These are phyloP conservation scores for Tineola bisselliella DNA, from an alignment of 2,888 invertebrate species.

Conservation along the genomic window DNA sequence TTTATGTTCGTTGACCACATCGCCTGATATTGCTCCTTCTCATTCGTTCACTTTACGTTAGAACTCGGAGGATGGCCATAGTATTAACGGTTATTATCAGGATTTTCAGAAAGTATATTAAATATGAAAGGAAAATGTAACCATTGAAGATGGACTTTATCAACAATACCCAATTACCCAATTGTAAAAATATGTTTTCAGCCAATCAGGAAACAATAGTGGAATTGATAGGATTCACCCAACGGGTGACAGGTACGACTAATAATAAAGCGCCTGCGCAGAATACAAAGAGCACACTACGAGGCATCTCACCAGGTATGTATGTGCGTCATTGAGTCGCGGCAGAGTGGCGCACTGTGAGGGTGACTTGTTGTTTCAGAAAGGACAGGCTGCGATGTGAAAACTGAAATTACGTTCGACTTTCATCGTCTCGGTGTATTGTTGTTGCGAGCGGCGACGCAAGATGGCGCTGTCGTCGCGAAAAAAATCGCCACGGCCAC, in stretches of 20 bases:
- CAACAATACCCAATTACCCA: too few relatives aligned
- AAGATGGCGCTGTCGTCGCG: slow-evolving; percentile 75
- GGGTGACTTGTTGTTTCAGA: not conserved
- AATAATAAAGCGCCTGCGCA: slow-evolving; percentile 5
- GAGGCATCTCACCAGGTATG: slow-evolving; percentile 21
- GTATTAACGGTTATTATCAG: too few relatives aligned
- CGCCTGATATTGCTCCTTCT: too few relatives aligned
- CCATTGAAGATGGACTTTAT: too few relatives aligned
- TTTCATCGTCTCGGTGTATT: slow-evolving; percentile 92
- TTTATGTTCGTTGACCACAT: too few relatives aligned
- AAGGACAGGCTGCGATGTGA: slow-evolving; percentile 33
- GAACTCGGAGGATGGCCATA: too few relatives aligned
- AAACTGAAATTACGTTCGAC: slow-evolving; percentile 89
- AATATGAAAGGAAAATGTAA: too few relatives aligned
- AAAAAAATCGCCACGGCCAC: slow-evolving; percentile 95
- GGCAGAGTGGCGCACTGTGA: not conserved
- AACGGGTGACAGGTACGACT: slow-evolving; percentile 65
- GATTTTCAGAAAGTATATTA: too few relatives aligned
- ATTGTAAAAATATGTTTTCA: slow-evolving; percentile 30
- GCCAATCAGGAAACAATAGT: slow-evolving; percentile 96
- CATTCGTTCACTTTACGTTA: too few relatives aligned
- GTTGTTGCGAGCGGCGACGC: slow-evolving; percentile 81
- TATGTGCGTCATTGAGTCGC: not conserved
- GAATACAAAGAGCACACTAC: slow-evolving; percentile 24
- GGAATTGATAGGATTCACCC: slow-evolving; percentile 89